Percentiles rank a stretch among this genome's conserved stretches.
These are phyloP conservation scores for Xestia rhomboidea DNA, from an alignment of 2,888 invertebrate species.

Conservation along the genomic window DNA sequence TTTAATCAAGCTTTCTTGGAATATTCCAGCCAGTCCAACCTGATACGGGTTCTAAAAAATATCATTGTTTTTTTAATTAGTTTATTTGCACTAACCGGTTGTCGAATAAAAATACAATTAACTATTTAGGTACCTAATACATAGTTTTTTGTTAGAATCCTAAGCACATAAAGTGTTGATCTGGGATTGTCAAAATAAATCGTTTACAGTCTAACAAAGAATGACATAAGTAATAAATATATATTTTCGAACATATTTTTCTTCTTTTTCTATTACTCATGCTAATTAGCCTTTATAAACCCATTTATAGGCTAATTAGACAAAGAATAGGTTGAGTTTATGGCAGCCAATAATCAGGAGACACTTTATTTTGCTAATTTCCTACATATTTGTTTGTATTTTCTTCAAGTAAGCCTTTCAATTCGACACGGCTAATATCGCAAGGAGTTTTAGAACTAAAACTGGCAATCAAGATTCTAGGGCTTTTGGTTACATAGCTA, in stretches of 20 bases:
- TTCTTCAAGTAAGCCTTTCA: slow-evolving; percentile 17
- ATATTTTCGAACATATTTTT: not conserved
- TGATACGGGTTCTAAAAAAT: not conserved
- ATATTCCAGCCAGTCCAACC: slow-evolving; percentile 23
- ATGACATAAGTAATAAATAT: not conserved
- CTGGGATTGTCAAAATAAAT: not conserved
- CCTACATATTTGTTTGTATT: not conserved
- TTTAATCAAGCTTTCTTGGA: not conserved
- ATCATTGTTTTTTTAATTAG: slow-evolving; percentile 27
- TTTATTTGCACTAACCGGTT: slow-evolving; percentile 12
- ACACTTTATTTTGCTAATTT: not conserved
- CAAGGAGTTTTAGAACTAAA: not conserved
- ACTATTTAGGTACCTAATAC: slow-evolving; percentile 3
- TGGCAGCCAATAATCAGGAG: not conserved
- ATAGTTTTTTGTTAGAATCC: slow-evolving; percentile 29
- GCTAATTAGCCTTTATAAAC: too few relatives aligned
- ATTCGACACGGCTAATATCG: not conserved
- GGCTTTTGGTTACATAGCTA: not conserved
- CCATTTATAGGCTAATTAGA: too few relatives aligned
- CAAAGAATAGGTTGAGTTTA: slow-evolving; percentile 4
- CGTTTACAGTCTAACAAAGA: slow-evolving; percentile 1
- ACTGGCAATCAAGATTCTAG: not conserved
- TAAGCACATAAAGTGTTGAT: slow-evolving; percentile 3
- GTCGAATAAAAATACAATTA: slow-evolving; percentile 30
- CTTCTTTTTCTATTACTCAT: not conserved